Evolutionary conservation across 2,888 invertebrate species (phyloP).

Genomic region (Agrochola litura): DNA sequence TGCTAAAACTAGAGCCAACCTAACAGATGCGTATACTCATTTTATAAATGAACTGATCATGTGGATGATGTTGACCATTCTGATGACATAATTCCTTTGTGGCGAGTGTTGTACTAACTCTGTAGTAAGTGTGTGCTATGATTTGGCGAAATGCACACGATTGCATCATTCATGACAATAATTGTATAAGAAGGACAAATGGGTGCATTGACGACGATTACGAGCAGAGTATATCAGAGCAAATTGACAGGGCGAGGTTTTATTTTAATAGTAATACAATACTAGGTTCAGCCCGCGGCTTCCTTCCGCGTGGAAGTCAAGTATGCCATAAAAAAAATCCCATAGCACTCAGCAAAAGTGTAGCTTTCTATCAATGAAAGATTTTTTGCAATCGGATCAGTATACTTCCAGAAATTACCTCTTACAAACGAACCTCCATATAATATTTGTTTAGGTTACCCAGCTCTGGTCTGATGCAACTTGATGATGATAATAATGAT

Average conservation of each 20-base stretch:
- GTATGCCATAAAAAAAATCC: background rate
- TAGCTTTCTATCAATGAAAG: background rate
- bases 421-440: background rate
- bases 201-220: background rate
- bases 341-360: background rate
- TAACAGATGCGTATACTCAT: background rate
- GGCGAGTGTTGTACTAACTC: background rate
- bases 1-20: background rate
- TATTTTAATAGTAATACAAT: background rate
- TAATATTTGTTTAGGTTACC: too few species aligned
- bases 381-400: background rate
- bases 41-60: conserved; percentile 3
- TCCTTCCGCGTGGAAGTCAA: background rate
- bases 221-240: background rate
- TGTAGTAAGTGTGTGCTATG: background rate
- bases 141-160: conserved; percentile 1
- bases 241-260: background rate
- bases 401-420: background rate
- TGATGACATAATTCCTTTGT: conserved; percentile 26
- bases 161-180: conserved; percentile 10
- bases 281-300: background rate
- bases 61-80: background rate
- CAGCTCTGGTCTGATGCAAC: background rate
- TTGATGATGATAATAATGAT: background rate
- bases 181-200: background rate